Evolutionary conservation across 30 jellyfish, hydroid and myxozoan genomes (phyloP).

Genomic region (Catostylus mosaicus): DNA sequence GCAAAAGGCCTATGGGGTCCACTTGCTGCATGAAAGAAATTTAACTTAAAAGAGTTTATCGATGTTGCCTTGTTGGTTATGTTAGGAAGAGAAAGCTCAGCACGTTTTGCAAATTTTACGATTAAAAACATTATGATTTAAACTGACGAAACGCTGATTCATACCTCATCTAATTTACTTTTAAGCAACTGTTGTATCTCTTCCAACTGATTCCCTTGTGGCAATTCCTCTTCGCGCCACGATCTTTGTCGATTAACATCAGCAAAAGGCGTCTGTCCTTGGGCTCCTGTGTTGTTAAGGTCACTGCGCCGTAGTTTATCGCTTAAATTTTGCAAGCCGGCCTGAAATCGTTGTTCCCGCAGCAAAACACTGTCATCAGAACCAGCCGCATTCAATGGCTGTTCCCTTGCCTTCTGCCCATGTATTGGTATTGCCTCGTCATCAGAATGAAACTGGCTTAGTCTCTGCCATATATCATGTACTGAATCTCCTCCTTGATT

Average conservation of each 20-base stretch:
- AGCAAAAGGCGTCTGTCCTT: not conserved
- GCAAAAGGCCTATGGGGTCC: no score
- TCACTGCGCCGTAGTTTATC: conserved; percentile 42
- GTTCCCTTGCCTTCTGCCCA: not conserved
- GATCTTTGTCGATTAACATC: not conserved
- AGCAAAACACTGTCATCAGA: conserved; percentile 8
- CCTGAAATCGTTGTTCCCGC: conserved; percentile 50
- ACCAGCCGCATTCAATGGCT: not conserved
- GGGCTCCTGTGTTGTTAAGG: not conserved
- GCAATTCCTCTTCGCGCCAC: conserved; percentile 1
- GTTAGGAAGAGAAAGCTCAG: no score
- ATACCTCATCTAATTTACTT: conserved; percentile 59
- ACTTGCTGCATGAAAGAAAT: no score
- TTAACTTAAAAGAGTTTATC: no score
- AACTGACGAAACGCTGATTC: no score
- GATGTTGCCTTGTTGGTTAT: no score
- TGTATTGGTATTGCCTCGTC: not conserved
- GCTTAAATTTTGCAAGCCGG: conserved; percentile 62
- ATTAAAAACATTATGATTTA: no score
- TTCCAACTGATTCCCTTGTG: conserved; percentile 18
- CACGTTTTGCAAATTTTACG: no score
- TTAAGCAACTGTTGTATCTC: conserved; percentile 49
- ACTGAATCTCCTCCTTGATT: not conserved
- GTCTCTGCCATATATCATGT: not conserved
- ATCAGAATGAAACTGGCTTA: not conserved